Base-by-base conservation (phyloP, 2,888 invertebrate species). In the Meliscaeva auricollis region DNA sequence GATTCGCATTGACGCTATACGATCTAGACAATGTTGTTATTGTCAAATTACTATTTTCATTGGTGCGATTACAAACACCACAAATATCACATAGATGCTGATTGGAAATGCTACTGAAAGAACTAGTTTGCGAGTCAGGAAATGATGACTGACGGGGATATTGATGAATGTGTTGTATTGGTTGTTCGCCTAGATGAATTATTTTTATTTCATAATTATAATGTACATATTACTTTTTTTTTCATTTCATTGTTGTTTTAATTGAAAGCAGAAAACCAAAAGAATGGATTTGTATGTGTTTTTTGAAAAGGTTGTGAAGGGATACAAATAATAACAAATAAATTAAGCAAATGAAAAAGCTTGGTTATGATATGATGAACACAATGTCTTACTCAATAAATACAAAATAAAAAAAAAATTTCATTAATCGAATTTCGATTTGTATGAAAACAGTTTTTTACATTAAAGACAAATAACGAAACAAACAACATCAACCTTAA, bases 31-130 rank as follows among this genome's bases (percentile, higher is more conserved):
- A 88, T 79, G 92, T 91, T 76, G 92, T 91, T 87, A 93, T 91
- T 70, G 92, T 92, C 84, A 92, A 90, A 89, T 93, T 90, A 88
- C 90, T 90, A 87, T 89, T 90, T 87, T 88, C 93, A 93, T 89
- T 93, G 93, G 74, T 87, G 87, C 93, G 93, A 5, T 93, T 93
- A 88, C 92, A 92, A 62, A 93, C 90, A 76, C 93, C 93, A 80
- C 89, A 89, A 69, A 88, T 88, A 85, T 89, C 88, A 87, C 89
- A 88, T 73, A 88, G 78, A 78, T 81, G 87, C 75, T 87, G 79
- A 76, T 87, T 87, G 56, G 87, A 85, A 81, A 85, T 85, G 73
- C 77, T 77, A 85, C 69, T 81, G 52, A 58, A 88, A 83, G 83
- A 76, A 75, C 80, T 87, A 20, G 87, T 72, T 72, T 88, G 78